Conservation (phyloP, 2,113 vertebrate genomes). For the Notechis scutatus region DNA sequence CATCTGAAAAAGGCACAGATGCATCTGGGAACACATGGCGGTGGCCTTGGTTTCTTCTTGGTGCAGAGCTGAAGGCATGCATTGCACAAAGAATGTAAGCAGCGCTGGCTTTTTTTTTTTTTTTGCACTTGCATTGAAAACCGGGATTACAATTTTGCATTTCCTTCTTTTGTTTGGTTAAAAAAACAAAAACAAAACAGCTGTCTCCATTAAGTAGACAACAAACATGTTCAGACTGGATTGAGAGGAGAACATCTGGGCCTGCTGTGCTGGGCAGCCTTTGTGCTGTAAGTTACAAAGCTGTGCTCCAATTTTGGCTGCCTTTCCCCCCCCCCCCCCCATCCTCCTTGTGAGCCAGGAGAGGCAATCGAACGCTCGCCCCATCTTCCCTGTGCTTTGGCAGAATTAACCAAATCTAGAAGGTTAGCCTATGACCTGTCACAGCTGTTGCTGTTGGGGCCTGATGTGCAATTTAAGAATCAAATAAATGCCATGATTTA, state of each 20-base stretch:
- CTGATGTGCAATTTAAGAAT: background rate
- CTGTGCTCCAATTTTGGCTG: background rate
- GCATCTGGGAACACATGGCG: too few relatives aligned
- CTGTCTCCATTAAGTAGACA: background rate
- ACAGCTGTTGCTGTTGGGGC: background rate
- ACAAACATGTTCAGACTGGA: background rate
- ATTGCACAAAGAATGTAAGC: background rate
- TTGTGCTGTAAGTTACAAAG: conserved; percentile 7
- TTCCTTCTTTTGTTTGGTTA: background rate
- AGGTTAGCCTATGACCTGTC: background rate
- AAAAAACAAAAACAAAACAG: background rate
- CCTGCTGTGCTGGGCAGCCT: background rate
- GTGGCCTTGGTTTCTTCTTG: background rate
- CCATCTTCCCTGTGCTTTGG: background rate
- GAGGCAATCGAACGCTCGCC: background rate
- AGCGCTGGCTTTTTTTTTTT: too few relatives aligned
- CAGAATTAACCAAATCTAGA: background rate
- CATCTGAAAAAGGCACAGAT: background rate
- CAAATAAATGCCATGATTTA: background rate
- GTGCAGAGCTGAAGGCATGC: background rate
- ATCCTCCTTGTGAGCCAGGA: background rate
- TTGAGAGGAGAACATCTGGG: background rate
- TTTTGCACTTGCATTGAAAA: background rate
- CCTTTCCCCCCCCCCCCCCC: background rate
- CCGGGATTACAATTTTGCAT: background rate